Base-by-base conservation (phyloP, 2,888 invertebrate species). In the Drosophila diplacantha region DNA sequence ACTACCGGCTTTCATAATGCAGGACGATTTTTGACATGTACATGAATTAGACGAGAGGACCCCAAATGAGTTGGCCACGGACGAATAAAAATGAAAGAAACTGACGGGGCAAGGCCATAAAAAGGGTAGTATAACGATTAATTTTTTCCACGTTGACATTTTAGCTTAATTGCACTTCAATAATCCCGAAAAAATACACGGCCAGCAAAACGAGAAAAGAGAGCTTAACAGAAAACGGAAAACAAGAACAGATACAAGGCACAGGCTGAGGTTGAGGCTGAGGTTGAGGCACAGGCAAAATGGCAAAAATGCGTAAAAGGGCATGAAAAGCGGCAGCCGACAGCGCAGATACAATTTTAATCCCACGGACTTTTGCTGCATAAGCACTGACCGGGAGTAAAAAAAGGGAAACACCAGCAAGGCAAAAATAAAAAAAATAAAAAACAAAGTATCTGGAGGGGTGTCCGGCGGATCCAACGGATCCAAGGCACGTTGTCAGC, bases 151-250 rank as follows among this genome's bases (percentile, higher is more conserved):
- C 83, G 83, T 84, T 85, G 86, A 86, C 85, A 86, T 86, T 85
- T 85, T 76, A 75, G 81, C 85, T 86, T 86, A 85, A 85, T 85
- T 86, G 85, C 86, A 86, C 86, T 86, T 86, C 85, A 85, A 85
- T 86, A 85, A 86, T 84, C 85, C 85, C 73, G 73, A 85, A 85
- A 81, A 74, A 53, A 60, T 52, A 68, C 50, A 56, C 55, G 54
- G 55, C 44, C 55, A 53, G 41, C 39, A 57, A 46, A 49, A 46
- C 32, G 35, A 47, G 20, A 54, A 52, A 31, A 61, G 38, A 60
- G 32, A 54, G 31, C 37, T 56, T 59, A 65, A 69, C 44, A 46
- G 44, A 46, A 29, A 46, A 46, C 44, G 61, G 69, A 53, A 73
- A 74, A 72, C 58, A 64, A 63, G 75, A 63, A 63, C 65, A 52